phyloP scores from a whole-genome alignment of 2,797 vertebrate species.

The Esox masquinongy region DNA sequence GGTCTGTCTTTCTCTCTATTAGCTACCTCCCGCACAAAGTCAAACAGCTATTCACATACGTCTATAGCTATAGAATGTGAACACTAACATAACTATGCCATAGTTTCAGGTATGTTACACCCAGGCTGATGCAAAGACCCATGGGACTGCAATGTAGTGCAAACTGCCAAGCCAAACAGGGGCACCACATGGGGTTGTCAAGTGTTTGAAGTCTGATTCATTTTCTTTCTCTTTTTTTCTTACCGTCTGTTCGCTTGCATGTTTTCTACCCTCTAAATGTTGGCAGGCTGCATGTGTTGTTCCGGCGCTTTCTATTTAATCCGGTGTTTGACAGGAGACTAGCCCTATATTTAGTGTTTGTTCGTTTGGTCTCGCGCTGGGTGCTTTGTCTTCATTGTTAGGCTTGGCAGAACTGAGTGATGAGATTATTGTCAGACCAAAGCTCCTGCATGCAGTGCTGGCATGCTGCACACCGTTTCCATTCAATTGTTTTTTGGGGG shows the following conservation, averaged over 20 bases:
- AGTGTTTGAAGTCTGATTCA: conserved; percentile 42
- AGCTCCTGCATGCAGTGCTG: neutral
- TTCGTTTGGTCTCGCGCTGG: conserved; percentile 1
- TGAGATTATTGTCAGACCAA: neutral
- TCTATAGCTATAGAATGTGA: neutral
- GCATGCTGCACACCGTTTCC: neutral
- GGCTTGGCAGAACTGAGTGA: conserved; percentile 1
- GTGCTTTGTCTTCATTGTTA: neutral
- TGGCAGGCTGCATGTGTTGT: conserved; percentile 18
- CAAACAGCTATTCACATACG: neutral
- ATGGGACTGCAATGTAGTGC: conserved; percentile 9
- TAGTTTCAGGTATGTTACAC: neutral
- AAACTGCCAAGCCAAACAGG: conserved; percentile 25
- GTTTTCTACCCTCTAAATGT: neutral
- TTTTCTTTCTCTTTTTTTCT: conserved; percentile 6
- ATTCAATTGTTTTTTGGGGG: neutral
- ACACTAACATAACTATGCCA: neutral
- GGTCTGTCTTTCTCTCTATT: conserved; percentile 36
- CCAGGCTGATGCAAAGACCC: conserved; percentile 17
- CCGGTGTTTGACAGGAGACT: neutral
- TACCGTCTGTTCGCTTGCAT: neutral
- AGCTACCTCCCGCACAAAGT: neutral
- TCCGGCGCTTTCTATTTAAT: conserved; percentile 21
- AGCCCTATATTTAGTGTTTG: conserved; percentile 2
- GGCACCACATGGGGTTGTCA: conserved; percentile 41